Evolutionary conservation across 2,888 invertebrate species (phyloP), one percentile per base, ranked within the genome.

Genomic region (Aphodius granarius): DNA sequence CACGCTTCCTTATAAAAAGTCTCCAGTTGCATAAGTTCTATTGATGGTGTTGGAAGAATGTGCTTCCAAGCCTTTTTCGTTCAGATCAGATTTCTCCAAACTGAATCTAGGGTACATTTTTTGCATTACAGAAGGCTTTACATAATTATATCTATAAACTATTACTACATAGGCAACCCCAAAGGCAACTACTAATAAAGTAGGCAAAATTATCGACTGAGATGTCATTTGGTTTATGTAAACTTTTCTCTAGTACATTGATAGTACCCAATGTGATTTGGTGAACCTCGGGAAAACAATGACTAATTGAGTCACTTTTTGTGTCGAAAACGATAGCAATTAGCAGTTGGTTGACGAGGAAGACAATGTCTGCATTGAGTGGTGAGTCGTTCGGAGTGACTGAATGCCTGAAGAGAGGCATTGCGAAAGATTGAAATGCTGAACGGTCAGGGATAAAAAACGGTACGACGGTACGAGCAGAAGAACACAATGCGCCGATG

Each of bases 31-130:
- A 19, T 66, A 66, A 19, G 17, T 66, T 66, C 66, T n/a, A 66
- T 19, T 3, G 43, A 6, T 43, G 43, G 43, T 43, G 43, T 43
- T 3, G 13, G 13, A 43, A 43, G 43, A 43, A 43, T 43, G 43
- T 43, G n/a, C n/a, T 13, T 43, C 43, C 13, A 43, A 43, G 1
- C 43, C 43, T 9, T 43, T 43, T 43, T 43, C 1, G 43, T 43
- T 43, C 4, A 9, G 43, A 3, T 43, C 43, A 43, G 43, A 43
- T 43, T 23, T 23, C 23, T 5, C 23, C 23, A 23, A 23, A 23
- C 9, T 62, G 72, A 71, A 68, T 63, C 68, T 70, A 73, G 70
- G 63, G 70, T 70, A 70, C 74, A 74, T 66, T 20, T 66, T 20
- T 66, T 66, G 66, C 66, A 66, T 21, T n/a, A n/a, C n/a, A n/a